These are phyloP conservation scores for Apotomis betuletana DNA, from an alignment of 2,888 invertebrate species.

Conservation along the genomic window DNA sequence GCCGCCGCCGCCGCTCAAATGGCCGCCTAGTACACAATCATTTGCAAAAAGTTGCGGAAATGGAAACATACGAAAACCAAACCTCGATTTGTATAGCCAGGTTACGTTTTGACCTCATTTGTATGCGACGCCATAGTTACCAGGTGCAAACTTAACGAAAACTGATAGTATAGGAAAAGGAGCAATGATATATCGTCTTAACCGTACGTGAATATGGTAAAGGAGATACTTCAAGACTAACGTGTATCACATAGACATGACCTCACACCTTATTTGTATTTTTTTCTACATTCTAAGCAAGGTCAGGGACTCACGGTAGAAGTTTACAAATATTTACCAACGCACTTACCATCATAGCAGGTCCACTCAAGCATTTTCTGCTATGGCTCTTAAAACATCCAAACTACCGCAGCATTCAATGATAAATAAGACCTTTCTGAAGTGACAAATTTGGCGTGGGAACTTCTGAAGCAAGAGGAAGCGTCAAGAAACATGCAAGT, in stretches of 20 bases:
- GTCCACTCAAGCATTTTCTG: constrained; percentile 51
- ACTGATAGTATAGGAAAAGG: no score
- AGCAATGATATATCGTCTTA: no score
- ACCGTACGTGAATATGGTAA: no score
- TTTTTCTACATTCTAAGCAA: constrained; percentile 48
- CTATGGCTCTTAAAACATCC: not conserved
- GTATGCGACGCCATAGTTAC: no score
- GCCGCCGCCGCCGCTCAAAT: no score
- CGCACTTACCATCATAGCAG: constrained; percentile 66
- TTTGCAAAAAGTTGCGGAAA: no score
- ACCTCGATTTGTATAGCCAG: no score
- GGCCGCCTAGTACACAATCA: no score
- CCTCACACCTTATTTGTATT: constrained; percentile 1
- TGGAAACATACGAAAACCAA: no score
- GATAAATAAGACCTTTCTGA: constrained; percentile 6
- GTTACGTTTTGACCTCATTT: no score
- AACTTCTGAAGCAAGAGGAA: constrained; percentile 50
- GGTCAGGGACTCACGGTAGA: constrained; percentile 64
- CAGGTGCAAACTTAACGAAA: no score
- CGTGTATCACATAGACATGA: constrained; percentile 26
- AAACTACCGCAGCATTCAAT: not conserved
- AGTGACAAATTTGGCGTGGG: constrained; percentile 70
- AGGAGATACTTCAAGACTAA: not conserved
- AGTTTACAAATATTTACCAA: constrained; percentile 79
- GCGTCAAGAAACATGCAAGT: constrained; percentile 8